phyloP scores from a whole-genome alignment of 1,140 invertebrate genomes.

The Drosophila bifasciata region DNA sequence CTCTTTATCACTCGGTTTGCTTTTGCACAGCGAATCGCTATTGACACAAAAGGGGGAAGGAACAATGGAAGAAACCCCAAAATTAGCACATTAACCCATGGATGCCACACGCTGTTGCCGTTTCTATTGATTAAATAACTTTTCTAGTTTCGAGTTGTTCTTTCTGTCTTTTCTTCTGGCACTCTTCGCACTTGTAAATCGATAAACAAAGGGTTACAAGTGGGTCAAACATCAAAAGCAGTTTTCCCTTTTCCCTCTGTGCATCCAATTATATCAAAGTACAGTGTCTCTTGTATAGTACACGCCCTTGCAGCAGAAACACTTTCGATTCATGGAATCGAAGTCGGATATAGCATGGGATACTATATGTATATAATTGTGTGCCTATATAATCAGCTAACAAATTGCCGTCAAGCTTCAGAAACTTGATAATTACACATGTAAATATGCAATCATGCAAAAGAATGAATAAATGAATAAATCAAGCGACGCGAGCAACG shows the following conservation, averaged over 20 bases:
- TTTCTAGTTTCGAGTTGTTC: slow-evolving; percentile 21
- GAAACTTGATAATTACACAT: slow-evolving; percentile 56
- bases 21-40: slow-evolving; percentile 42
- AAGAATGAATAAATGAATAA: slow-evolving; percentile 71
- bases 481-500: slow-evolving; percentile 54
- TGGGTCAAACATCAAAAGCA: slow-evolving; percentile 40
- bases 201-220: slow-evolving; percentile 43
- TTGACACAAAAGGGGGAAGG: slow-evolving; percentile 37
- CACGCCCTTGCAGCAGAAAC: background rate
- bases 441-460: slow-evolving; percentile 50
- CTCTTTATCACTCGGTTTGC: slow-evolving; percentile 10
- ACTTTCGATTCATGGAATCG: slow-evolving; percentile 14
- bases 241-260: background rate
- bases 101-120: slow-evolving; percentile 33
- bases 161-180: background rate
- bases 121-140: slow-evolving; percentile 72
- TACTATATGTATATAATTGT: too few relatives aligned
- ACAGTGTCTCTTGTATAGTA: slow-evolving; percentile 29
- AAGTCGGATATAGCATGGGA: background rate
- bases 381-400: slow-evolving; percentile 6
- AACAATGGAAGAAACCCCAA: slow-evolving; percentile 21
- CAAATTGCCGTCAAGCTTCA: slow-evolving; percentile 46
- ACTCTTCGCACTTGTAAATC: slow-evolving; percentile 45
- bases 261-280: slow-evolving; percentile 62
- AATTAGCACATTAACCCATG: slow-evolving; percentile 80